Base-by-base conservation (phyloP, 1,140 invertebrate species). In the Drosophila repletoides region DNA sequence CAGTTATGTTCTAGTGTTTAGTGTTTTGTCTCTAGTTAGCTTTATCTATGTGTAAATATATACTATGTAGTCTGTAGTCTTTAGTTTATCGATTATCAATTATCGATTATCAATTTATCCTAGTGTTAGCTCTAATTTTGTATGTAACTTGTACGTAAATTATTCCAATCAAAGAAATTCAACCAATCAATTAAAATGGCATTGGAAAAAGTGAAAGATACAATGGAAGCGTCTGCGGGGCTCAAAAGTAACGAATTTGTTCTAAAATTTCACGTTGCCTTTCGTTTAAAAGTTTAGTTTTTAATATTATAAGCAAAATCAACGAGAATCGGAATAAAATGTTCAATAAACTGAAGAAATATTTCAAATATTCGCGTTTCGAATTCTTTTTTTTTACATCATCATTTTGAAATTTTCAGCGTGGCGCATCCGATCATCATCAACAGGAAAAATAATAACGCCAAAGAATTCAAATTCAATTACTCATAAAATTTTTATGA, bases 401-500 rank as follows among this genome's bases (percentile, higher is more conserved):
- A 58, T 61, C 43, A 49, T 21, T 41, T 58, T 12, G 48, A 10
- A 4, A 38, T 22, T 56, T 48, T 26, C 19, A 14, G 34, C 41
- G 12, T n/a, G n/a, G n/a, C n/a, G n/a, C n/a, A n/a, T 4, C 14
- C 26, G 15, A 33, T 43, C 28, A 59, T 45, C 34, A 26, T 17
- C 40, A 68, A 29, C 24, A 52, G 9, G 31, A 48, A 49, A 7
- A 53, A 67, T 24, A 69, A 64, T 7, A 61, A 31, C 22, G 29
- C 7, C 19, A 66, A n/a, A 49, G 33, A 53, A 68, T 83, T 72
- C 45, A 63, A 76, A 49, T 60, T 64, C 64, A 77, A 83, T 83
- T 83, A 83, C 64, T 83, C 80, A 86, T 86, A 80, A 86, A 76
- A 86, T 60, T 84, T 84, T 79, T 75, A 79, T 84, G 74, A 65